A percentile compares a stretch with the other conserved stretches of the same genome.
phyloP scores from a whole-genome alignment of 2,113 vertebrate genomes.

The Oryzias javanicus region DNA sequence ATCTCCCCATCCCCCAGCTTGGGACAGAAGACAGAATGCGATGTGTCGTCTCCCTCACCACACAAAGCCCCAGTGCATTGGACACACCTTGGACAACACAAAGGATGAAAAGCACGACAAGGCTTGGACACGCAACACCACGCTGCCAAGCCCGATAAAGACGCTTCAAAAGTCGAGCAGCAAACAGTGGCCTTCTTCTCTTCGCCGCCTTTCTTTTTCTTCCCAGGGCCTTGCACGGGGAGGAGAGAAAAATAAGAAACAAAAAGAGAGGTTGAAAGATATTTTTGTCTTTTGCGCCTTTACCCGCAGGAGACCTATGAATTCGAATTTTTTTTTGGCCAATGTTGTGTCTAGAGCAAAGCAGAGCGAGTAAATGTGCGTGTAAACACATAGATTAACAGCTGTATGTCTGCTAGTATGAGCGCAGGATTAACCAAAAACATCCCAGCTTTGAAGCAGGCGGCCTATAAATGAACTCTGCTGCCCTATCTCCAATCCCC shows the following conservation, averaged over 20 bases:
- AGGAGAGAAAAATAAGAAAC: conserved; percentile 12
- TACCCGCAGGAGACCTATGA: conserved; percentile 18
- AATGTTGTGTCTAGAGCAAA: conserved; percentile 38
- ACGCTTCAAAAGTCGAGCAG: conserved; percentile 77
- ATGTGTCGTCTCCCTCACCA: conserved; percentile 71
- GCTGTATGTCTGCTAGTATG: conserved; percentile 50
- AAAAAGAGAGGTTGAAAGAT: conserved; percentile 35
- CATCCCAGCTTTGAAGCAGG: conserved; percentile 53
- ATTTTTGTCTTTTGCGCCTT: conserved; percentile 38
- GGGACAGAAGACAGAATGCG: conserved; percentile 79
- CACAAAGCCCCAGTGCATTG: conserved; percentile 80
- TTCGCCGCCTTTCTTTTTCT: conserved; percentile 52
- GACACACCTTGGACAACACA: conserved; percentile 81
- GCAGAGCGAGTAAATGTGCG: conserved; percentile 39
- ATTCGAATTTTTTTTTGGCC: conserved; percentile 31
- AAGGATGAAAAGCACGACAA: conserved; percentile 79
- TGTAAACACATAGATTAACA: conserved; percentile 63
- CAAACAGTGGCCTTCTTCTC: conserved; percentile 69
- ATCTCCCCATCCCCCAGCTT: conserved; percentile 48
- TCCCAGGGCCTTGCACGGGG: conserved; percentile 56
- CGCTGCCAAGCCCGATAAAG: conserved; percentile 80
- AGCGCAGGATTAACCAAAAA: conserved; percentile 64
- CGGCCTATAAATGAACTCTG: conserved; percentile 56
- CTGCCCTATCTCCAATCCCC: conserved; percentile 49
- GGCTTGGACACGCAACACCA: conserved; percentile 74